A percentile compares a stretch with the other conserved stretches of the same genome.
Evolutionary conservation across 2,113 vertebrate genomes (phyloP).

Genomic region (Meles meles): DNA sequence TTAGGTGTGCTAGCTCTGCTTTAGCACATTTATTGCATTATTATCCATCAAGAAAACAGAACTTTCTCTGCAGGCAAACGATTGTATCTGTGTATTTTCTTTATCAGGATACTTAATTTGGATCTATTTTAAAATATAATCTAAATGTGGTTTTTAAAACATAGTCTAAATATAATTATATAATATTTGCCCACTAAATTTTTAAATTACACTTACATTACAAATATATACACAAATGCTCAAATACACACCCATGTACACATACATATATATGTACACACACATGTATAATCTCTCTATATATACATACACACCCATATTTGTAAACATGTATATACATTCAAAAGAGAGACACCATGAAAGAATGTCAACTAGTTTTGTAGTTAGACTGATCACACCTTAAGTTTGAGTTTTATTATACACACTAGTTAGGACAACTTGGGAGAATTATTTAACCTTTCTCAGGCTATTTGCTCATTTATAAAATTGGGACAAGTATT

Average conservation of each 20-base stretch:
- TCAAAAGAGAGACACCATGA: not conserved
- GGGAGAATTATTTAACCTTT: constrained; percentile 20
- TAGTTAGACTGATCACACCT: not conserved
- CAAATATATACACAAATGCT: not conserved
- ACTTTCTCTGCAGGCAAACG: constrained; percentile 46
- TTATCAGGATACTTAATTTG: constrained; percentile 54
- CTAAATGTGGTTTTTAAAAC: constrained; percentile 17
- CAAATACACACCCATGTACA: not conserved
- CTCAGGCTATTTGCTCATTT: not conserved
- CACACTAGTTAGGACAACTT: not conserved
- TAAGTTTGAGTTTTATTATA: not conserved
- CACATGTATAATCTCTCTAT: too few relatives aligned
- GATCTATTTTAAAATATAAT: constrained; percentile 37
- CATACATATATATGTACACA: not conserved
- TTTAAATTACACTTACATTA: not conserved
- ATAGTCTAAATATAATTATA: not conserved
- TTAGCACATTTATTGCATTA: constrained; percentile 39
- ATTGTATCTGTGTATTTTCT: constrained; percentile 29
- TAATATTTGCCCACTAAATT: not conserved
- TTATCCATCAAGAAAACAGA: constrained; percentile 58
- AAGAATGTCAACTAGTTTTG: not conserved
- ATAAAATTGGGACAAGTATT: constrained; percentile 17
- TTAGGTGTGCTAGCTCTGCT: constrained; percentile 18
- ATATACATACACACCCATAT: not conserved
- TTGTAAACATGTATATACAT: not conserved